phyloP scores from a whole-genome alignment of 2,113 vertebrate genomes.

The Lasiurus cinereus region DNA sequence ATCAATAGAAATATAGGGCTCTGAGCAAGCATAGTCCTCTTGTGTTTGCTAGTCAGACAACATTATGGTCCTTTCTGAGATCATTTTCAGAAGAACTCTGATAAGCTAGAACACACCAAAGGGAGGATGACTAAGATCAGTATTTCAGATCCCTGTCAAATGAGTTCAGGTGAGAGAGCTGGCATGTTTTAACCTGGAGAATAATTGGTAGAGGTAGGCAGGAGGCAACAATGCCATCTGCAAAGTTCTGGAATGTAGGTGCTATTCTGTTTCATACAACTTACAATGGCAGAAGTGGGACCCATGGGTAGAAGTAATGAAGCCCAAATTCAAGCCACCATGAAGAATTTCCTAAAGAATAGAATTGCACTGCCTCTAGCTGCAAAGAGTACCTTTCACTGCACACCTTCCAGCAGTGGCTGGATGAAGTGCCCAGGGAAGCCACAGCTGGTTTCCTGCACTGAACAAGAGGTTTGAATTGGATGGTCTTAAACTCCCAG shows the following conservation, averaged over 20 bases:
- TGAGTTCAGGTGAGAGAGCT: background rate
- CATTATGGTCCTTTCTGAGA: background rate
- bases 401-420: background rate
- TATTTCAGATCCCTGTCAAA: background rate
- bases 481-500: background rate
- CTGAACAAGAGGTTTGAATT: background rate
- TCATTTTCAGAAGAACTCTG: background rate
- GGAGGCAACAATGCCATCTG: background rate
- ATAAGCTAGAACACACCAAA: background rate
- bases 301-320: background rate
- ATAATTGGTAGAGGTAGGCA: background rate
- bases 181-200: background rate
- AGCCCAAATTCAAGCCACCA: background rate
- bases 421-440: background rate
- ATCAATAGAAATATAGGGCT: background rate
- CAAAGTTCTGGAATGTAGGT: background rate
- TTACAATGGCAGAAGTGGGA: background rate
- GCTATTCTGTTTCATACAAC: background rate
- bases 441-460: background rate
- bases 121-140: background rate
- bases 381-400: background rate
- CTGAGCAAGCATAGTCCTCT: background rate
- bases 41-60: background rate
- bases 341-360: conserved; percentile 22
- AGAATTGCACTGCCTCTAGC: background rate